Evolutionary conservation across 1,140 invertebrate species (phyloP), one percentile per base, ranked within the genome.

Genomic region (Phortica variegata): DNA sequence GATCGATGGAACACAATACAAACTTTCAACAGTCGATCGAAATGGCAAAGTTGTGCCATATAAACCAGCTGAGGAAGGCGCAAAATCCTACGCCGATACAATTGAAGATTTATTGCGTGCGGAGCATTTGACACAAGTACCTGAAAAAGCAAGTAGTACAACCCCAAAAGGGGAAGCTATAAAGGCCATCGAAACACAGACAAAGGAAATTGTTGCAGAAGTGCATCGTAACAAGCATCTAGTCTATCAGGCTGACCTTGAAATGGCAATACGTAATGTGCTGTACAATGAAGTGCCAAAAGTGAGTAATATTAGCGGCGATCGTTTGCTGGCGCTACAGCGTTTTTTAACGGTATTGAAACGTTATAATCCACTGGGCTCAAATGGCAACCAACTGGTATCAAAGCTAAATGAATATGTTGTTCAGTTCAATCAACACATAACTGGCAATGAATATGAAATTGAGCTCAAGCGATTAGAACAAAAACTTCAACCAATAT

Each of bases 201-300:
- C 12, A 29, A 51, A 18, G 2, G 46, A 54, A 0, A 58, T 65
- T 8, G 52, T 74, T 2, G 34, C 54, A 3, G 61, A 74, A 36
- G 71, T 74, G 16, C 56, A 57, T 21, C 50, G 56, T 3, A 66
- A 74, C 18, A 74, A 74, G 23, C 72, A 74, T 20, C 38, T 73
- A 40, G 84, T 93, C 1, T 93, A 87, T 70, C 89, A 93, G 78
- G 80, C 85, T 43, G 94, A 97, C 77, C 74, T 97, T 37, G 91
- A 95, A 77, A 89, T 85, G 65, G 86, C 90, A 0, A 60, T 97
- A 9, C 81, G 84, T 57, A 91, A 88, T 66, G 86, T 87, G 10
- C 79, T 97, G 5, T 81, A 82, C 52, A 86, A 91, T 58, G 95
- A 97, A 80, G 82, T 97, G 8, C 78, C 84, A 8, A 79, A 86